These are phyloP conservation scores for Hydrotaea diabolus DNA, from an alignment of 2,888 invertebrate species.

Conservation along the genomic window DNA sequence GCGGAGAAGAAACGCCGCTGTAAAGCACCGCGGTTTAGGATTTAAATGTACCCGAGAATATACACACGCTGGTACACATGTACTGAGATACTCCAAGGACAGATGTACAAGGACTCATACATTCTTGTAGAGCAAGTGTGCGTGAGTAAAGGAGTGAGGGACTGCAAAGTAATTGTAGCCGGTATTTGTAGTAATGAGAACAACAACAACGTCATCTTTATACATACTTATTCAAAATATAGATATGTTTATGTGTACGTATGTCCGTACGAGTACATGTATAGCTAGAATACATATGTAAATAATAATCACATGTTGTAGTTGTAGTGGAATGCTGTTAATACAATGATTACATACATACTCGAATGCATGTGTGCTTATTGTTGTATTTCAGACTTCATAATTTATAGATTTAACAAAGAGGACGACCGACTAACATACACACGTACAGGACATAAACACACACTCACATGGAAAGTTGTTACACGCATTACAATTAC, in stretches of 20 bases:
- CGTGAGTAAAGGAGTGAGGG: not conserved
- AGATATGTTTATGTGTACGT: not conserved
- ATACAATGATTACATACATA: not conserved
- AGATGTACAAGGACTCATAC: not conserved
- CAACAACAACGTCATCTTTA: not conserved
- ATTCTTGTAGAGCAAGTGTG: too few relatives aligned
- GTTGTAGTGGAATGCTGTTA: not conserved
- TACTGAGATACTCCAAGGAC: not conserved
- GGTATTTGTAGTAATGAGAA: not conserved
- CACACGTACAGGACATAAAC: not conserved
- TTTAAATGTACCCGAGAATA: not conserved
- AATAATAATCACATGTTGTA: slow-evolving; percentile 21
- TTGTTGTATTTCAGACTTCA: not conserved
- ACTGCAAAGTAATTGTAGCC: not conserved
- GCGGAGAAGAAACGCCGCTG: not conserved
- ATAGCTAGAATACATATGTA: slow-evolving; percentile 29
- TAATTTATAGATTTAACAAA: slow-evolving; percentile 29
- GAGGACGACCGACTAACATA: not conserved
- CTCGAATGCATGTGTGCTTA: not conserved
- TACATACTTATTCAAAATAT: not conserved
- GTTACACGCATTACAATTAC: slow-evolving; percentile 6
- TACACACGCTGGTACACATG: not conserved
- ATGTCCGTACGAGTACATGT: not conserved
- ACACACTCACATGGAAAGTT: not conserved
- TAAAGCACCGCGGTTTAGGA: not conserved